phyloP scores from a whole-genome alignment of 2,797 vertebrate species.

The Microcaecilia unicolor region DNA sequence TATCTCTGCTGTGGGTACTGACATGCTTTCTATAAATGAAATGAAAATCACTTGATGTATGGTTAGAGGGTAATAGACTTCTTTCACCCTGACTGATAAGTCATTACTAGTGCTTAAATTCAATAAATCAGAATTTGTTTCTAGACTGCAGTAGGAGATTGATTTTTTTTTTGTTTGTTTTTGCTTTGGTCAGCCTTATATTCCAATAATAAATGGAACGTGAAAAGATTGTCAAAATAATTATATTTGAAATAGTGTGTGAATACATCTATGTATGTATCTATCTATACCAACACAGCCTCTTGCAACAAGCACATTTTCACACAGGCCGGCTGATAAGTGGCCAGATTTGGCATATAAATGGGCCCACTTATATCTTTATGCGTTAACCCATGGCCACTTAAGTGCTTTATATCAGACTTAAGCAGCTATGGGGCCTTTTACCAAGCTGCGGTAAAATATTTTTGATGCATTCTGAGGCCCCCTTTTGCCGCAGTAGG shows the following conservation, averaged over 20 bases:
- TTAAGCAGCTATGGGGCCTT: too few species aligned
- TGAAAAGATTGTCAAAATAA: background rate
- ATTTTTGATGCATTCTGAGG: too few species aligned
- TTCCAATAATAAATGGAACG: background rate
- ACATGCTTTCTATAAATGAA: slow-evolving; percentile 21
- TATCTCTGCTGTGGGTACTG: slow-evolving; percentile 5
- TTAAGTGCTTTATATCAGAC: too few species aligned
- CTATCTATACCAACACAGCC: too few species aligned
- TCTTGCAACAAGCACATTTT: too few species aligned
- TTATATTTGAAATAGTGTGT: background rate
- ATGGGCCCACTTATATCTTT: too few species aligned
- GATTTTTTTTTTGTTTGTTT: slow-evolving; percentile 13
- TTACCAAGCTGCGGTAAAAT: too few species aligned
- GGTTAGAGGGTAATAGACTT: slow-evolving; percentile 39
- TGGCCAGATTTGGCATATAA: too few species aligned
- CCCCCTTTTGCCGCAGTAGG: too few species aligned
- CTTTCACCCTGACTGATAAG: slow-evolving; percentile 36
- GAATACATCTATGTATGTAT: background rate
- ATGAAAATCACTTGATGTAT: slow-evolving; percentile 34
- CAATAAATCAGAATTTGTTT: slow-evolving; percentile 31
- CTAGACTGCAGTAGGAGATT: slow-evolving; percentile 8
- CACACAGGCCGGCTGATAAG: too few species aligned
- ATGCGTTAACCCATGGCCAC: too few species aligned
- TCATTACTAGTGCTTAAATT: slow-evolving; percentile 35
- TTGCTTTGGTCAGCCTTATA: background rate